Base-by-base conservation (phyloP, 2,113 vertebrate genomes). In the Chaetodon trifascialis region DNA sequence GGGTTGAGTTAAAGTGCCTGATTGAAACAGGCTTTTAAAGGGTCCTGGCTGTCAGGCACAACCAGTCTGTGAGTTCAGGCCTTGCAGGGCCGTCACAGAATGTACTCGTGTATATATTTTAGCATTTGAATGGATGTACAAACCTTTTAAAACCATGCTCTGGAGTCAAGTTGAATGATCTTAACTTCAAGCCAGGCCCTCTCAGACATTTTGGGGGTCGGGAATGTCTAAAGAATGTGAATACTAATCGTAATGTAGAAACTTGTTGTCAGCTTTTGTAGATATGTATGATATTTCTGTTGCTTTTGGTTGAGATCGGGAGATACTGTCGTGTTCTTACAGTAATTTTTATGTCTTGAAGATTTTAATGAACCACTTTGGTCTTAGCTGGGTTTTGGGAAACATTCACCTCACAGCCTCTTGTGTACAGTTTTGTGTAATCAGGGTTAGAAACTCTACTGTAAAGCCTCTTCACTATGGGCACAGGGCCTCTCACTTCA, bases 91-190 rank as follows among this genome's bases (percentile, higher is more conserved):
- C 55, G 11, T 76, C 71, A 12, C 83, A 76, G 73, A 85, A 83
- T 88, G 65, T 81, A 74, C 70, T 34, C 34, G 2, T 88, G 80
- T 90, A 71, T 44, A 87, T 86, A 80, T 83, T 86, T 76, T 44
- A 84, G 14, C 25, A 21, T 80, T 80, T 68, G 44, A 87, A 85
- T 63, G 19, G n/a, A 86, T 91, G 85, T 91, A 74, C 82, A 89
- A 89, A 79, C 9, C 30, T 66, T 44, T 78, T 19, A 7, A 66
- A 58, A 47, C 54, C 14, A 23, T 25, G 15, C 60, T 77, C 30
- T 60, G 55, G 5, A 49, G 5, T 46, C 16, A 17, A 16, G 23
- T 60, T 79, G 2, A 56, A 62, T 62, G n/a, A 54, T 47, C 68
- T 76, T 76, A 59, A 73, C 56, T 56, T 76, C 82, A 67, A 4